Evolutionary conservation across 2,888 invertebrate species (phyloP).

Genomic region (Notocelia uddmanniana): DNA sequence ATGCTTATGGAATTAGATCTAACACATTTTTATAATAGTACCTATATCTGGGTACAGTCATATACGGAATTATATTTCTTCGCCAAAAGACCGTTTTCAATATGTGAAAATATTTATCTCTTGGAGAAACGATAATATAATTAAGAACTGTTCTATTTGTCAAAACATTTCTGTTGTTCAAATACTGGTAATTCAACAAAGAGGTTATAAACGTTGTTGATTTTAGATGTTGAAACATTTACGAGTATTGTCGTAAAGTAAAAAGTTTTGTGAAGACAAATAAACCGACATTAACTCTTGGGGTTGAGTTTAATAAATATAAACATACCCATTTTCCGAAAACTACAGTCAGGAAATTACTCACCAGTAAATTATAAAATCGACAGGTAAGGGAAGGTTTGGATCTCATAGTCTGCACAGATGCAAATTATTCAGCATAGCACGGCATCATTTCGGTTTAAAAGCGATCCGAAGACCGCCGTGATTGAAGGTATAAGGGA

Average conservation of each 20-base stretch:
- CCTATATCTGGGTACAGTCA: too few species aligned
- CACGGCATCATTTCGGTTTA: conserved; percentile 70
- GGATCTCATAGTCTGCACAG: conserved; percentile 51
- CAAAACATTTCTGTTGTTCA: conserved; percentile 53
- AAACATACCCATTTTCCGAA: too few species aligned
- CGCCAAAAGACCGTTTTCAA: conserved; percentile 56
- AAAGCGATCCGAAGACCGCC: conserved; percentile 64
- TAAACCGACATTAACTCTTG: too few species aligned
- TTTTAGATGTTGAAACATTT: background rate
- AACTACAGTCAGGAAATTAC: too few species aligned
- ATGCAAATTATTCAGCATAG: conserved; percentile 62
- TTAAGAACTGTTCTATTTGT: conserved; percentile 59
- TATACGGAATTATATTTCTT: conserved; percentile 48
- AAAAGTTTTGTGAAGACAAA: too few species aligned
- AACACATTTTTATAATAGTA: too few species aligned
- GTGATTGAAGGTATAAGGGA: conserved; percentile 28
- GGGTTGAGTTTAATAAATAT: too few species aligned
- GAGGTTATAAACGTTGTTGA: conserved; percentile 18
- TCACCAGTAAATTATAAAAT: too few species aligned
- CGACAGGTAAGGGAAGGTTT: too few species aligned
- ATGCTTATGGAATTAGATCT: background rate
- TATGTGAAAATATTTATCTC: conserved; percentile 59
- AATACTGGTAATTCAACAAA: conserved; percentile 42
- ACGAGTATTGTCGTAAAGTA: too few species aligned
- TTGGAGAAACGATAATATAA: conserved; percentile 58